Conservation (phyloP, 23 tunicate genomes). For the Phallusia fumigata region DNA sequence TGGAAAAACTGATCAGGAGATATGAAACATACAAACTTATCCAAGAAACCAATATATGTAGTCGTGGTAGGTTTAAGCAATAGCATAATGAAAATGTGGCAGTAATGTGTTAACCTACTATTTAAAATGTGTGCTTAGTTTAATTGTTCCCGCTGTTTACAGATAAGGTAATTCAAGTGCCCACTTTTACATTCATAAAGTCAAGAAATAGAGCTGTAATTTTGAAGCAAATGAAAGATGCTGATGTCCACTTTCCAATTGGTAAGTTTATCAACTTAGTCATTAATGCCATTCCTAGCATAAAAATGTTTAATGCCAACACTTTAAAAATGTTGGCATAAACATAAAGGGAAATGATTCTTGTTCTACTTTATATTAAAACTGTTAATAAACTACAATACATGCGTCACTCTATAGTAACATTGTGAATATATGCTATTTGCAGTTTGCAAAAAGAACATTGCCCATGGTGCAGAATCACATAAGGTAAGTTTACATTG, state of each 20-base stretch:
- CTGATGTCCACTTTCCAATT: constrained; percentile 66
- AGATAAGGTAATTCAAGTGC: constrained; percentile 68
- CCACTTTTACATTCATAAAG: constrained; percentile 53
- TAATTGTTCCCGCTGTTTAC: not conserved
- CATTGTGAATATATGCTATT: not conserved
- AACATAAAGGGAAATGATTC: too few species aligned
- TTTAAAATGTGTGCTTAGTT: not conserved
- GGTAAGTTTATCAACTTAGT: constrained; percentile 44
- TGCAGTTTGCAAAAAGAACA: constrained; percentile 90
- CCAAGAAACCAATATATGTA: constrained; percentile 39
- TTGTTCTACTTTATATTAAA: too few species aligned
- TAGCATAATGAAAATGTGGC: not conserved
- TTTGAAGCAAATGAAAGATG: constrained; percentile 46
- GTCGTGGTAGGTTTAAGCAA: constrained; percentile 33
- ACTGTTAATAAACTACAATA: not conserved
- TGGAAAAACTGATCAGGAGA: constrained; percentile 62
- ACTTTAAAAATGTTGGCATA: too few species aligned
- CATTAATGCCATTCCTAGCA: too few species aligned
- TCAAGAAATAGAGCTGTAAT: constrained; percentile 37
- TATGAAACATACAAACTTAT: constrained; percentile 76
- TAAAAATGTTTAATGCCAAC: too few species aligned
- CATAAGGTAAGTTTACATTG: constrained; percentile 60
- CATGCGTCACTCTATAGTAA: not conserved
- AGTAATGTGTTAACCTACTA: not conserved
- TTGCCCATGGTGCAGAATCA: constrained; percentile 84